Percentiles rank a stretch among this genome's conserved stretches.
Conservation (phyloP, 35 echinoderm and acorn worm genomes). For the Diadema setosum region DNA sequence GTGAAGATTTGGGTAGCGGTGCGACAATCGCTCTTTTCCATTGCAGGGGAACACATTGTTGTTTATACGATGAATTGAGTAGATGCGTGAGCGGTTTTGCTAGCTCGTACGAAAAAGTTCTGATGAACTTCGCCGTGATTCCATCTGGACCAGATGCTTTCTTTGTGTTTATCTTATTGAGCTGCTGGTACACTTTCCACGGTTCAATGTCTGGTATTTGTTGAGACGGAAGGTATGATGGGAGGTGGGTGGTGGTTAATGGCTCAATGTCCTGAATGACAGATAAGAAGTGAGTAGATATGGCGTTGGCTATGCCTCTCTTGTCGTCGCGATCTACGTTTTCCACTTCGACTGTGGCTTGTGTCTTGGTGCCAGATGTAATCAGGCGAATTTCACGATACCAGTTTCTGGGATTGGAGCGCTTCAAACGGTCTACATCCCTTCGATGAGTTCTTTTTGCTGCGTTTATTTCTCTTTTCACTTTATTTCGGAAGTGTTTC, state of each 20-base stretch:
- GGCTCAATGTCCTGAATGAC: background rate
- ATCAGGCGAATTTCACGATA: background rate
- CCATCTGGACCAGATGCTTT: slow-evolving; percentile 15
- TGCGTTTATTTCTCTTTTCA: background rate
- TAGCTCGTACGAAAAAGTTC: too few relatives aligned
- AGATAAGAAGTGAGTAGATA: background rate
- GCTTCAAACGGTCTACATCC: background rate
- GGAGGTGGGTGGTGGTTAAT: background rate
- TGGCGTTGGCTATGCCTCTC: background rate
- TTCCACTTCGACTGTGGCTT: background rate
- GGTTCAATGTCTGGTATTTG: background rate
- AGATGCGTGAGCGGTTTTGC: too few relatives aligned
- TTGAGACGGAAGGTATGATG: background rate
- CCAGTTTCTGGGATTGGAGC: background rate
- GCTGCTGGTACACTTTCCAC: background rate
- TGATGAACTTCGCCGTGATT: too few relatives aligned
- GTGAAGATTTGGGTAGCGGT: slow-evolving; percentile 1
- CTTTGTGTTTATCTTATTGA: background rate
- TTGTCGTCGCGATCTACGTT: background rate
- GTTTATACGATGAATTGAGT: background rate
- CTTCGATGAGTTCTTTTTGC: background rate
- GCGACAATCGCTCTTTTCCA: slow-evolving; percentile 8
- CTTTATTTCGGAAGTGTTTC: background rate
- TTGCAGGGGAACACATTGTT: background rate
- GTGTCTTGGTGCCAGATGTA: background rate